Evolutionary conservation across 2,797 vertebrate species (phyloP).

Genomic region (Leuciscus waleckii): DNA sequence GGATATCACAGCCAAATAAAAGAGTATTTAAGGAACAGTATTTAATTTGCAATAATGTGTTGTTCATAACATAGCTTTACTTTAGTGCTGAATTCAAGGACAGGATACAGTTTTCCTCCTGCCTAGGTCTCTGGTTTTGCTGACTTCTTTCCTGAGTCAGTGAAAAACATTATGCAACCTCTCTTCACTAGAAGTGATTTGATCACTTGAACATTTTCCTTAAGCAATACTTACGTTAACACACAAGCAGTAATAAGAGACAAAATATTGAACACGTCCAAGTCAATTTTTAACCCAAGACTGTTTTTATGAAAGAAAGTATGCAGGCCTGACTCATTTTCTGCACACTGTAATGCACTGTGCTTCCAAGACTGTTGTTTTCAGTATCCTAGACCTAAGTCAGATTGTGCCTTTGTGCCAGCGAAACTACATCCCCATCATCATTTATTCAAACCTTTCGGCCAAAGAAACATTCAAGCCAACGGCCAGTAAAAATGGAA

Average conservation of each 20-base stretch:
- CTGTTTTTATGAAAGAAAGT: background rate
- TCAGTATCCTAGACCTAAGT: background rate
- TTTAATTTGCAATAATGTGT: background rate
- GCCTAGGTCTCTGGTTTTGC: conserved; percentile 33
- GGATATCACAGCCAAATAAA: background rate
- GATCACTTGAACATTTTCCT: background rate
- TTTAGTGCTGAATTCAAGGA: background rate
- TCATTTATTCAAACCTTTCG: conserved; percentile 52
- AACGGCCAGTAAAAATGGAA: background rate
- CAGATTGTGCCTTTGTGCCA: conserved; percentile 4
- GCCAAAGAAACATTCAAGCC: conserved; percentile 28
- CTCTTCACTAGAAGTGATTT: background rate
- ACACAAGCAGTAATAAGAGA: background rate
- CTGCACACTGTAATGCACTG: background rate
- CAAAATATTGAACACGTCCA: background rate
- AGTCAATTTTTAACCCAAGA: background rate
- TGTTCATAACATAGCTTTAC: too few species aligned
- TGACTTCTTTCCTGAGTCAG: conserved; percentile 45
- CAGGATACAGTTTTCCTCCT: conserved; percentile 29
- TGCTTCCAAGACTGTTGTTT: background rate
- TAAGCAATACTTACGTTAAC: background rate
- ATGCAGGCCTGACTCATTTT: background rate
- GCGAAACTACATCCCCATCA: conserved; percentile 41
- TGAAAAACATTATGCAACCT: conserved; percentile 20
- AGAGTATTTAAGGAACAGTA: background rate